Conservation (phyloP, 1,140 invertebrate species). For the Polyergus mexicanus region DNA sequence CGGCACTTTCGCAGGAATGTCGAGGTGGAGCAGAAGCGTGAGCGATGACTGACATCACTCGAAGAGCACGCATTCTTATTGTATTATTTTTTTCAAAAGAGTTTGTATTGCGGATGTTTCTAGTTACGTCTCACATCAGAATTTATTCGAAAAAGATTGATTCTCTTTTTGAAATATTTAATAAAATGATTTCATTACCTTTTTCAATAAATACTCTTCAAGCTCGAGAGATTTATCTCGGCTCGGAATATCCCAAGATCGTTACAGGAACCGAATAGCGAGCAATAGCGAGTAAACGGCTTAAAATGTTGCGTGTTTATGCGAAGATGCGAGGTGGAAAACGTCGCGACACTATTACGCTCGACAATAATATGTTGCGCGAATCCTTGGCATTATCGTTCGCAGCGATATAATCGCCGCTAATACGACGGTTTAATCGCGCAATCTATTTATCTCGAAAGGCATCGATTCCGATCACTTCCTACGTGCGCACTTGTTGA, state of each 20-base stretch:
- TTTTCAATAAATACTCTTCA: neutral
- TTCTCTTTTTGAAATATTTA: neutral
- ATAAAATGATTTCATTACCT: neutral
- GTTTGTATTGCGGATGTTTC: neutral
- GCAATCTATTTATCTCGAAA: conserved; percentile 34
- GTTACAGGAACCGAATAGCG: neutral
- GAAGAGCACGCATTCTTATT: neutral
- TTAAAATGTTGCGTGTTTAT: conserved; percentile 1
- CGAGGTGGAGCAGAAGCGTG: conserved; percentile 24
- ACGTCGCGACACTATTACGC: neutral
- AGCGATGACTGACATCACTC: conserved; percentile 24
- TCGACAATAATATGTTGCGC: neutral
- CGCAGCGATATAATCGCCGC: conserved; percentile 26
- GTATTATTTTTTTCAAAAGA: neutral
- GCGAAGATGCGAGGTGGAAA: neutral
- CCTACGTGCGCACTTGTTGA: conserved; percentile 11
- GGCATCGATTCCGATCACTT: conserved; percentile 13
- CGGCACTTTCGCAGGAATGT: conserved; percentile 13
- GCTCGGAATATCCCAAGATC: neutral
- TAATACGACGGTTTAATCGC: conserved; percentile 15
- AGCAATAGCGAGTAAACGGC: neutral
- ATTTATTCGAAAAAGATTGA: neutral
- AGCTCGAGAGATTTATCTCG: neutral
- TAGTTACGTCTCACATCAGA: neutral
- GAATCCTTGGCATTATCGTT: conserved; percentile 27